Evolutionary conservation across 2,888 invertebrate species (phyloP), one percentile per base, ranked within the genome.

Genomic region (Pardosa pseudoannulata): DNA sequence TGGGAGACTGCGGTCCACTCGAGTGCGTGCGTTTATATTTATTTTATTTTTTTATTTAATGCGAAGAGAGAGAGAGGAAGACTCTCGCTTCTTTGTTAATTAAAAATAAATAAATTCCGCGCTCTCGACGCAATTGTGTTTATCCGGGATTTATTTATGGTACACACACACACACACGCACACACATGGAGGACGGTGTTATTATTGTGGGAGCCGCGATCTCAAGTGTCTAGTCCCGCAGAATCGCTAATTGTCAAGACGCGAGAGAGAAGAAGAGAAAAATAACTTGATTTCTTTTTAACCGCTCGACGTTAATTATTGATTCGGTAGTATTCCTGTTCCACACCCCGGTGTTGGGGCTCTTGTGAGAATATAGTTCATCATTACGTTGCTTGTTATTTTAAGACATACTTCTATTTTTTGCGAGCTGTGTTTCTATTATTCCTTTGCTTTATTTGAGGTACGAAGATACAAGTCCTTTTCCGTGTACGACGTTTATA

Each of bases 91-190:
- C 83, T 79, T 85, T 85, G 78, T 85, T 85, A 85, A 85, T 85
- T 85, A 85, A 85, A 85, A 85, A 85, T 85, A 83, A 83, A 83
- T 83, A 85, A 85, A 79, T 85, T 78, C 64, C 28, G 23, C 11
- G 76, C 72, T 64, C 78, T 83, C 72, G 71, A 85, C 76, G 78
- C 83, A 78, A 64, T 73, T 78, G 83, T 79, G 83, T 85, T 85
- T 85, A 85, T 85, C 83, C 79, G 72, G 67, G 83, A 78, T 85
- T 85, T 85, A 85, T 85, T 85, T 85, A 85, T 85, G 83, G 83
- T 28, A 73, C n/a, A 65, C 67, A n/a, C n/a, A n/a, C n/a, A n/a
- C n/a, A n/a, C n/a, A n/a, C n/a, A n/a, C n/a, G n/a, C n/a, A n/a
- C 72, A 31, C n/a, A 29, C 50, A 67, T n/a, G n/a, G n/a, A n/a